Evolutionary conservation across 2,113 vertebrate genomes (phyloP).

Genomic region (Cebus imitator): DNA sequence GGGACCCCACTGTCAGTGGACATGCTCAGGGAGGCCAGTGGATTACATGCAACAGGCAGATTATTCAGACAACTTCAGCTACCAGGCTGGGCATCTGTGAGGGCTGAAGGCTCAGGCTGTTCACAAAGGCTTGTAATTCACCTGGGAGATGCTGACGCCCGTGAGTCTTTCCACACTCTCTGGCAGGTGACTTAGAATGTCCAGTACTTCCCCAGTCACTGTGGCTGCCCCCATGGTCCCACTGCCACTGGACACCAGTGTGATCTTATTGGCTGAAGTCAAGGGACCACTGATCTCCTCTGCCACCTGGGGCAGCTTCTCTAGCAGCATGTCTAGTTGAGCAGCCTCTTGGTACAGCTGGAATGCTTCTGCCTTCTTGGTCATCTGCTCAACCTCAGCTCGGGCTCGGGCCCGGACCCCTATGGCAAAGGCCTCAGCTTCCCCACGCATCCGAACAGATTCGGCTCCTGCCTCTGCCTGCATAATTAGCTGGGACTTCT

Average conservation of each 20-base stretch:
- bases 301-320: conserved; percentile 93
- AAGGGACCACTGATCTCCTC: conserved; percentile 93
- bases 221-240: conserved; percentile 90
- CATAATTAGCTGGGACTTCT: conserved; percentile 92
- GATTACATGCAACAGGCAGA: too few relatives aligned
- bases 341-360: conserved; percentile 93
- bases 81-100: too few relatives aligned
- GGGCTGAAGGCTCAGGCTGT: too few relatives aligned
- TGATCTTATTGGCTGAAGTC: conserved; percentile 87
- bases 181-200: conserved; percentile 91
- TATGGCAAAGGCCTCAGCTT: conserved; percentile 91
- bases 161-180: conserved; percentile 90
- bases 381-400: conserved; percentile 93
- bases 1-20: too few relatives aligned
- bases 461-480: conserved; percentile 93
- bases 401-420: conserved; percentile 91
- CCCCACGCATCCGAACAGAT: conserved; percentile 90
- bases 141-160: conserved; percentile 91
- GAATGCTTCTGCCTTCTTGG: conserved; percentile 94
- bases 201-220: conserved; percentile 92
- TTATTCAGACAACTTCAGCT: too few relatives aligned
- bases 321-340: conserved; percentile 95
- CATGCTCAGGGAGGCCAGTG: too few relatives aligned
- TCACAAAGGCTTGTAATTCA: conserved; percentile 54
- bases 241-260: conserved; percentile 92